phyloP scores from a whole-genome alignment of 2,113 vertebrate species.

The Suricata suricatta region DNA sequence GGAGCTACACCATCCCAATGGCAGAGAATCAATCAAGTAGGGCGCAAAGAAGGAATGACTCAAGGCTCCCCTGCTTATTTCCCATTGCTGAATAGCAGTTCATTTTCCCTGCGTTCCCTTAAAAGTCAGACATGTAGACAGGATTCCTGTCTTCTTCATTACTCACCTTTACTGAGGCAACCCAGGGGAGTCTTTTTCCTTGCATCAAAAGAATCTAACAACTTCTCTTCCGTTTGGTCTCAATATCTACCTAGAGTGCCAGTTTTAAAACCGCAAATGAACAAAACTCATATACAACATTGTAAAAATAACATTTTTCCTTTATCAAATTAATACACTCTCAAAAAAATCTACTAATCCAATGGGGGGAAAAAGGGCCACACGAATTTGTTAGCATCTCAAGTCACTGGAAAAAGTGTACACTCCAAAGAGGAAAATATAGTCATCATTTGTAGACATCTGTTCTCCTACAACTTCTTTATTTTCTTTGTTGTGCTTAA shows the following conservation, averaged over 20 bases:
- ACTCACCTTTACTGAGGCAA: background rate
- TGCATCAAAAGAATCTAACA: background rate
- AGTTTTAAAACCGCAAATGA: background rate
- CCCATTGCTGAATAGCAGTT: background rate
- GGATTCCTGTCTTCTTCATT: background rate
- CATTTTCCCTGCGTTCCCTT: background rate
- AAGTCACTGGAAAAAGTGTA: background rate
- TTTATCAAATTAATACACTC: background rate
- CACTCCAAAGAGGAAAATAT: background rate
- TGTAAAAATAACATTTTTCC: background rate
- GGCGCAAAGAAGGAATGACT: background rate
- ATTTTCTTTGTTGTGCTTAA: background rate
- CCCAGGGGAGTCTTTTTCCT: background rate
- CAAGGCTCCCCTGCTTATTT: background rate
- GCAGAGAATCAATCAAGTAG: slow-evolving; percentile 11
- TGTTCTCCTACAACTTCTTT: background rate
- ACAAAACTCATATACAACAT: background rate
- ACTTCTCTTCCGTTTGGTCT: background rate
- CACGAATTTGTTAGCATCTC: background rate
- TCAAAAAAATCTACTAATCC: background rate
- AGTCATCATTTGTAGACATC: background rate
- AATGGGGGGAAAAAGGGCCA: background rate
- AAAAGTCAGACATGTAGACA: background rate
- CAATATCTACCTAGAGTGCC: background rate
- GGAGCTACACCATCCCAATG: background rate